These are phyloP conservation scores for Parthenolecanium corni DNA, from an alignment of 2,888 invertebrate species.

Conservation along the genomic window DNA sequence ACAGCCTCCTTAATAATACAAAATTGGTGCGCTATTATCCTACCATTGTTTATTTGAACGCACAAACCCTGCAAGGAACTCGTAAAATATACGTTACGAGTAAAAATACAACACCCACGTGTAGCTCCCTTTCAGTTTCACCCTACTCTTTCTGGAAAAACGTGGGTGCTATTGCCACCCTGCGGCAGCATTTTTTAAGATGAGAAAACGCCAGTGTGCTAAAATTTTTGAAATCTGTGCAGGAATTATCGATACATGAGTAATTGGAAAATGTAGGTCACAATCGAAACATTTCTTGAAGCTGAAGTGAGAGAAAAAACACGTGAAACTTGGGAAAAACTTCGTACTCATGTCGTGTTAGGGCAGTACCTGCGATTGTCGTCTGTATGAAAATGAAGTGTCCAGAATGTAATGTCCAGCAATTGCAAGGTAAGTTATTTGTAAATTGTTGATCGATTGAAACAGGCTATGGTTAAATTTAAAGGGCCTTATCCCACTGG, in stretches of 20 bases:
- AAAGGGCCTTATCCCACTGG: too few relatives aligned
- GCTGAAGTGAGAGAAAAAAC: background rate
- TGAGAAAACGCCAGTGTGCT: background rate
- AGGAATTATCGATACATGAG: conserved; percentile 15
- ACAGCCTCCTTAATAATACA: too few relatives aligned
- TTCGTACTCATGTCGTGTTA: background rate
- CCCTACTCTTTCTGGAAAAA: too few relatives aligned
- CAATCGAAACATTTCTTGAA: background rate
- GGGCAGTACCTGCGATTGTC: background rate
- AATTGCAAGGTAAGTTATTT: conserved; percentile 24
- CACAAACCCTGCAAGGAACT: too few relatives aligned
- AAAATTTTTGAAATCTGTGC: conserved; percentile 4
- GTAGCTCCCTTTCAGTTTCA: too few relatives aligned
- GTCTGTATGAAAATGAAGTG: conserved; percentile 3
- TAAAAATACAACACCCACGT: too few relatives aligned
- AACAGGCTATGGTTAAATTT: too few relatives aligned
- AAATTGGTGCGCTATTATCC: too few relatives aligned
- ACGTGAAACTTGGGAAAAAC: background rate
- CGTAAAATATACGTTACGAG: too few relatives aligned
- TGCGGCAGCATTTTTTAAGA: too few relatives aligned
- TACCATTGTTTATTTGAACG: too few relatives aligned
- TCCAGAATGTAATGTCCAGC: conserved; percentile 18
- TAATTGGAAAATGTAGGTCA: background rate
- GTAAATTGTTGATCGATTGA: background rate
- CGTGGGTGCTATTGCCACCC: too few relatives aligned